Evolutionary conservation across 1,140 invertebrate species (phyloP), one percentile per base, ranked within the genome.

Genomic region (Orius insidiosus): DNA sequence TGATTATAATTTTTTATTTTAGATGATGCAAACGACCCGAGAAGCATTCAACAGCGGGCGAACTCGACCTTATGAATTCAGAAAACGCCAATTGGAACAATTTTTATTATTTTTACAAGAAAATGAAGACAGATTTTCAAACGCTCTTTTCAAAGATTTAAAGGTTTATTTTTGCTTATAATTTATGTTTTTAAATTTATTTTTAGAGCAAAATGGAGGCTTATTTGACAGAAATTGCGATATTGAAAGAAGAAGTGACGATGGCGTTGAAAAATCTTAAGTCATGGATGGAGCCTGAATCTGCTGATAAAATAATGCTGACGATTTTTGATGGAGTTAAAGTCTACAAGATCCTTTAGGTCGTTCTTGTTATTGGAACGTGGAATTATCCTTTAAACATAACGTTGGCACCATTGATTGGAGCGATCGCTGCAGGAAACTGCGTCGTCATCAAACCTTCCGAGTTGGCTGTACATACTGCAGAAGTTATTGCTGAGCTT

Each of bases 311-410:
- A 61, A 61, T 65, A 18, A 41, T 84, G 14, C 69, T 76, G 0
- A 82, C 82, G 55, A 57, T 80, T 1, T 58, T 86, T 40, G 80
- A 85, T 52, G 67, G 67, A 30, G 69, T 82, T n/a, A 63, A 76
- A 51, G 78, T 86, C 47, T 70, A 69, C 53, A 78, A 79, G 48
- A 81, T 85, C 53, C 94, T 94, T 2, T 86, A 78, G 19, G 80
- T 88, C n/a, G 77, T 79, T 7, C n/a, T 98, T 0, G 68, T 97
- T 1, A 83, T 98, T 45, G 86, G 88, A 7, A 80, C 94, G 0
- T 98, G 95, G 94, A 99, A 98, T 68, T 99, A 98, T 67, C 95
- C 95, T 0, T 54, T 98, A 14, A 83, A 90, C 55, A 64, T n/a
- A n/a, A 63, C 77, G 3, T 54, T 98, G 5, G 56, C 69, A n/a